Evolutionary conservation across 2,113 vertebrate genomes (phyloP).

Genomic region (Diadophis punctatus): DNA sequence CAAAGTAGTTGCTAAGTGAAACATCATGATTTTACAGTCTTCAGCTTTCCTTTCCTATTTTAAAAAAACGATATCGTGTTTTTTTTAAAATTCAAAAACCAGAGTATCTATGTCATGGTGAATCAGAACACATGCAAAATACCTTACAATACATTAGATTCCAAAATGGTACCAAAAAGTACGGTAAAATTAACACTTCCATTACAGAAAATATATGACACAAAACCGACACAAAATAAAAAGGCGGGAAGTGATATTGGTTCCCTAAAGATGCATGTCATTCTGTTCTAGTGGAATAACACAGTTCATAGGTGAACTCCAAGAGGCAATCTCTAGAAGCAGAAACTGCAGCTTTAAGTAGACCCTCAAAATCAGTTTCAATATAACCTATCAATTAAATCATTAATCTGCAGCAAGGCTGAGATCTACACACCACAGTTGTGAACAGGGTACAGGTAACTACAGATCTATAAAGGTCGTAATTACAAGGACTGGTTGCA

Average conservation of each 20-base stretch:
- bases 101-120: slow-evolving; percentile 82
- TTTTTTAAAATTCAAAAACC: too few species aligned
- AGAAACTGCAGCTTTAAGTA: slow-evolving; percentile 85
- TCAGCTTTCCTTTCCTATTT: slow-evolving; percentile 13
- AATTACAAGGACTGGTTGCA: not conserved
- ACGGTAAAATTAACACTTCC: slow-evolving; percentile 99
- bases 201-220: slow-evolving; percentile 98
- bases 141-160: slow-evolving; percentile 99
- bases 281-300: slow-evolving; percentile 97
- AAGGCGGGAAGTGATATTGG: slow-evolving; percentile 98
- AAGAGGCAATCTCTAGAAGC: slow-evolving; percentile 91
- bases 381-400: slow-evolving; percentile 74
- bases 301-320: slow-evolving; percentile 92
- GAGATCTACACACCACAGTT: slow-evolving; percentile 71
- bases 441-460: too few species aligned
- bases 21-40: not conserved
- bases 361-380: slow-evolving; percentile 78
- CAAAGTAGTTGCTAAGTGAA: not conserved
- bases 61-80: too few species aligned
- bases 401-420: slow-evolving; percentile 66
- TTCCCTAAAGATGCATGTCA: slow-evolving; percentile 90
- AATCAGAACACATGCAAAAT: slow-evolving; percentile 99
- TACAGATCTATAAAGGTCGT: not conserved
- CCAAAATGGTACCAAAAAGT: slow-evolving; percentile 99
- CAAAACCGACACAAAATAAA: slow-evolving; percentile 98